Conservation (phyloP, 2,113 vertebrate species). For the Leucosticte australis region DNA sequence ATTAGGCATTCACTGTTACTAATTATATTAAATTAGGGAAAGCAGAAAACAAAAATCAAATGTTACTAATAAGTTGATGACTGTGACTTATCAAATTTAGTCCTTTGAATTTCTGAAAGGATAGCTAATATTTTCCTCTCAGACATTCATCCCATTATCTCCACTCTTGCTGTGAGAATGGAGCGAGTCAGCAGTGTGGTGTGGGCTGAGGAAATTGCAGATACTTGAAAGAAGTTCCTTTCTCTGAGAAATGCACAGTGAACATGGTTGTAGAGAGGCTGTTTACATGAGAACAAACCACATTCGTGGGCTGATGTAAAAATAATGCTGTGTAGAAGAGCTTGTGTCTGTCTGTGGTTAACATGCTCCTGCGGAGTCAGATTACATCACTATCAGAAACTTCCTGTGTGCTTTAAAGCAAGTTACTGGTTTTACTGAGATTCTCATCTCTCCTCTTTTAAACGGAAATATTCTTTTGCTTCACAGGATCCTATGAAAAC, state of each 20-base stretch:
- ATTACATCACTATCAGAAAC: neutral
- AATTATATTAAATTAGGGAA: neutral
- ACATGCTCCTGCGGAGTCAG: neutral
- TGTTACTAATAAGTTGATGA: neutral
- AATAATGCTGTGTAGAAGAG: neutral
- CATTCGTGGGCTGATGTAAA: neutral
- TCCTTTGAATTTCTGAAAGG: neutral
- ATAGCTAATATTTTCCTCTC: neutral
- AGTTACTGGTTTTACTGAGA: neutral
- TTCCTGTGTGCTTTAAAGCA: neutral
- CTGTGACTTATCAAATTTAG: neutral
- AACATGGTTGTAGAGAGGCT: neutral
- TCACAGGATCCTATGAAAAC: neutral
- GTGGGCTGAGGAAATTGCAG: neutral
- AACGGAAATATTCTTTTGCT: neutral
- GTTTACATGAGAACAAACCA: neutral
- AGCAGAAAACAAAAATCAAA: neutral
- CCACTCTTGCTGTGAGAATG: neutral
- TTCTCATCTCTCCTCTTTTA: neutral
- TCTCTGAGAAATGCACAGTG: neutral
- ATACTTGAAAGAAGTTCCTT: neutral
- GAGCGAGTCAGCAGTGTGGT: fast-evolving
- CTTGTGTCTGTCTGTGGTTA: neutral
- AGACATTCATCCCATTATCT: neutral
- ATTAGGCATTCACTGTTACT: neutral